Conservation (phyloP, 2,888 invertebrate species). For the Drosophila antonietae region DNA sequence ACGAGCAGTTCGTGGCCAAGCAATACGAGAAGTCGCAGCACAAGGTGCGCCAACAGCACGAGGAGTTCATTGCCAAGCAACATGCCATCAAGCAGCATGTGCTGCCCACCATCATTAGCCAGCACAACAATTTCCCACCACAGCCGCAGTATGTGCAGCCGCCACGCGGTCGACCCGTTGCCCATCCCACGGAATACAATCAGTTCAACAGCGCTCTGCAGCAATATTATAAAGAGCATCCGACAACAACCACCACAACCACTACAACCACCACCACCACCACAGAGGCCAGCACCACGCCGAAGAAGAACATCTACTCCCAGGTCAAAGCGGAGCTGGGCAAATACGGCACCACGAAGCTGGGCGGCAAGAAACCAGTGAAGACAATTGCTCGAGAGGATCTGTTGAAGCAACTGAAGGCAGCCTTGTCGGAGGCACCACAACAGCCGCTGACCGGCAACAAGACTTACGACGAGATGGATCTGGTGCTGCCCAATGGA, state of each 20-base stretch:
- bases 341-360: constrained; percentile 73
- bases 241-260: constrained; percentile 89
- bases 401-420: constrained; percentile 90
- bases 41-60: constrained; percentile 90
- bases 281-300: constrained; percentile 85
- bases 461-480: constrained; percentile 90
- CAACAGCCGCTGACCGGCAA: constrained; percentile 87
- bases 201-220: constrained; percentile 88
- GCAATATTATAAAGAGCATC: constrained; percentile 89
- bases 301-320: constrained; percentile 87
- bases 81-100: constrained; percentile 86
- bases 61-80: constrained; percentile 89
- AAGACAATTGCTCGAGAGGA: constrained; percentile 89
- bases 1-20: constrained; percentile 91
- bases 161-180: constrained; percentile 84
- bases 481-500: constrained; percentile 90
- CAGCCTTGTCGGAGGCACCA: constrained; percentile 89
- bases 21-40: constrained; percentile 92
- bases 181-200: constrained; percentile 87
- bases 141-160: constrained; percentile 78
- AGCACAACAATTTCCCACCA: constrained; percentile 81
- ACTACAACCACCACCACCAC: constrained; percentile 88
- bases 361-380: constrained; percentile 82
- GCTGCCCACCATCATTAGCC: constrained; percentile 83
- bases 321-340: constrained; percentile 86